Base-by-base conservation (phyloP, 1,140 invertebrate genomes). In the Calephelis nemesis region DNA sequence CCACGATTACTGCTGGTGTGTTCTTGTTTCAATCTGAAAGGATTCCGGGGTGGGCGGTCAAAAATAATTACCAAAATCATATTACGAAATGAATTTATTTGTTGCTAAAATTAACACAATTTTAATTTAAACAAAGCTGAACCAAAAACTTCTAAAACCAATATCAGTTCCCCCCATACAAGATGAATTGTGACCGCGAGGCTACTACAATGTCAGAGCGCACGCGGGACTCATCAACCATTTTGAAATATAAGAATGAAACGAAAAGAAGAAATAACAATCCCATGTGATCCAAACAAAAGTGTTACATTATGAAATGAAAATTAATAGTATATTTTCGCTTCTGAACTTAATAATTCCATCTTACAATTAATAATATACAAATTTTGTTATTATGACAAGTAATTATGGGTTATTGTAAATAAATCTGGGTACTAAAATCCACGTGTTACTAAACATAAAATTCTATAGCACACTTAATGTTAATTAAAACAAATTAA, bases 61-160 rank as follows among this genome's bases (percentile, higher is more conserved):
- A 88, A 90, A 90, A 88, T 87, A 91, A 91, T 88, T 88, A 88
- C 87, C 88, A 91, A 89, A 91, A 90, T 88, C 85, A 87, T 89
- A 83, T 84, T 90, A 88, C 81, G 83, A 90, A 90, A 90, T 83
- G 81, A 84, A 84, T 88, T 91, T 90, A 89, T 88, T 77, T 90
- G 79, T 83, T 88, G 83, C 81, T 86, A 88, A 88, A 85, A 88
- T 82, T 86, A 88, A 91, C 86, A 91, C 87, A 88, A 90, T 87
- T 83, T 82, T 73, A 82, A 81, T 85, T 65, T 77, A 87, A 88
- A 91, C 87, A 83, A 91, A 87, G 85, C 87, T 87, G 83, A 85
- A 84, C 76, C 82, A 84, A 79, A 82, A 77, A 65, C 70, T 67
- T 76, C 74, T 75, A 65, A 71, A 78, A 80, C 79, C 77, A 76